Percentiles rank a stretch among this genome's conserved stretches.
phyloP scores from a whole-genome alignment of 2,888 invertebrate genomes.

The Ennomos fuscantarius region DNA sequence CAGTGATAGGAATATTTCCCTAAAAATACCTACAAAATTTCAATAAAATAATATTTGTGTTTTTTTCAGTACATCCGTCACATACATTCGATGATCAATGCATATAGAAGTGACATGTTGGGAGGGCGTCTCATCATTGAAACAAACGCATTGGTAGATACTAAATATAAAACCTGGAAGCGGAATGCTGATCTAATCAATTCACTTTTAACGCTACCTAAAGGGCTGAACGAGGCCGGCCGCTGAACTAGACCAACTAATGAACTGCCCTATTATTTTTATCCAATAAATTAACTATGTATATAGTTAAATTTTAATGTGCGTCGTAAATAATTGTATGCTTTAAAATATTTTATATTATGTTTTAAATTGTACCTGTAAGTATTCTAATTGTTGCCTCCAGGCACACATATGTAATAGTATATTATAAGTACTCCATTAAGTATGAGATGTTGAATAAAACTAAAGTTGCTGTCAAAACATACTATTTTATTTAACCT shows the following conservation, averaged over 20 bases:
- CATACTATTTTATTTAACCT: constrained; percentile 47
- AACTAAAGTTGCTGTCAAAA: constrained; percentile 40
- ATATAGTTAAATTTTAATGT: too few relatives aligned
- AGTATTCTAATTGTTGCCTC: neutral
- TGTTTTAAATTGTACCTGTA: too few relatives aligned
- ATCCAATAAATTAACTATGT: too few relatives aligned
- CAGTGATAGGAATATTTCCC: too few relatives aligned
- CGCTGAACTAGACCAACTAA: constrained; percentile 65
- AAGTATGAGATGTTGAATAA: constrained; percentile 21
- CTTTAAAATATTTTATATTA: too few relatives aligned
- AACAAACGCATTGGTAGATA: constrained; percentile 56
- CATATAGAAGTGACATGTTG: constrained; percentile 49
- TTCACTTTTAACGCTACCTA: constrained; percentile 90
- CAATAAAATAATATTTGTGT: constrained; percentile 3
- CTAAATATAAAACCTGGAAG: constrained; percentile 77
- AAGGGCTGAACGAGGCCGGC: constrained; percentile 90
- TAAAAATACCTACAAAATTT: too few relatives aligned
- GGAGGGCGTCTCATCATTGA: constrained; percentile 48
- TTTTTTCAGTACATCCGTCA: constrained; percentile 60
- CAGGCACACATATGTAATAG: neutral
- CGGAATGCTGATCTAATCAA: constrained; percentile 90
- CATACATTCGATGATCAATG: constrained; percentile 60
- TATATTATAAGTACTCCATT: neutral
- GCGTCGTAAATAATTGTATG: too few relatives aligned
- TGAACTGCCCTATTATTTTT: neutral